phyloP scores from a whole-genome alignment of 2,888 invertebrate genomes.

The Nomada lathburiana region DNA sequence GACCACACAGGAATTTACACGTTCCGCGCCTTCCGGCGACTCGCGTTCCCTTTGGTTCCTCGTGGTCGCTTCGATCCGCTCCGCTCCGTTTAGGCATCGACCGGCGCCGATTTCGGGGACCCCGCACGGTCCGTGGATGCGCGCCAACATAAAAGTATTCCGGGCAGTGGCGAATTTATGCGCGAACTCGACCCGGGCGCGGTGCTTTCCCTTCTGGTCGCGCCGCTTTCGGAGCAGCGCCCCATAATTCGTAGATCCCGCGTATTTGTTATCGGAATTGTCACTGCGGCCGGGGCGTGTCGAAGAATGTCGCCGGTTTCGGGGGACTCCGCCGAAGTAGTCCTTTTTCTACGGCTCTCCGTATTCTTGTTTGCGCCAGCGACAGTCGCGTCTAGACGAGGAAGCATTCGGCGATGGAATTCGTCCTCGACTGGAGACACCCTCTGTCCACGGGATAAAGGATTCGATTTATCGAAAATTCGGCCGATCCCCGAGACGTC shows the following conservation, averaged over 20 bases:
- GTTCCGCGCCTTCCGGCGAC: conserved; percentile 74
- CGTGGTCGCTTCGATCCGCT: conserved; percentile 33
- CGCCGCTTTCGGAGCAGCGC: conserved; percentile 16
- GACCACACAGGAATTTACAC: conserved; percentile 84
- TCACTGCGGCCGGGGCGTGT: conserved; percentile 53
- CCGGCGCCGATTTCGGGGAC: conserved; percentile 29
- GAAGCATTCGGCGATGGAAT: conserved; percentile 43
- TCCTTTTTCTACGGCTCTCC: conserved; percentile 43
- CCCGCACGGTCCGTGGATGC: conserved; percentile 47
- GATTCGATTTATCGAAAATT: conserved; percentile 7
- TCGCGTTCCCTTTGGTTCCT: conserved; percentile 45
- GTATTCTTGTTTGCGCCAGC: conserved; percentile 52
- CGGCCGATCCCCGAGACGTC: not conserved
- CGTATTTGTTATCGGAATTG: conserved; percentile 71
- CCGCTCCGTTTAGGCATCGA: conserved; percentile 60
- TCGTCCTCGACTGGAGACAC: not conserved
- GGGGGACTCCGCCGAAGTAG: conserved; percentile 15
- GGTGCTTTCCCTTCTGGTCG: conserved; percentile 40
- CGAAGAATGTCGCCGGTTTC: conserved; percentile 46
- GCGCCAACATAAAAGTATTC: conserved; percentile 72
- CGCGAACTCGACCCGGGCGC: conserved; percentile 62
- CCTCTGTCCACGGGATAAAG: conserved; percentile 14
- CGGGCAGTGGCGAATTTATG: conserved; percentile 73
- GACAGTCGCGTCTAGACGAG: conserved; percentile 23
- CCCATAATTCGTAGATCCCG: conserved; percentile 66